Conservation (phyloP, 2,888 invertebrate species). For the Uloborus plumipes region DNA sequence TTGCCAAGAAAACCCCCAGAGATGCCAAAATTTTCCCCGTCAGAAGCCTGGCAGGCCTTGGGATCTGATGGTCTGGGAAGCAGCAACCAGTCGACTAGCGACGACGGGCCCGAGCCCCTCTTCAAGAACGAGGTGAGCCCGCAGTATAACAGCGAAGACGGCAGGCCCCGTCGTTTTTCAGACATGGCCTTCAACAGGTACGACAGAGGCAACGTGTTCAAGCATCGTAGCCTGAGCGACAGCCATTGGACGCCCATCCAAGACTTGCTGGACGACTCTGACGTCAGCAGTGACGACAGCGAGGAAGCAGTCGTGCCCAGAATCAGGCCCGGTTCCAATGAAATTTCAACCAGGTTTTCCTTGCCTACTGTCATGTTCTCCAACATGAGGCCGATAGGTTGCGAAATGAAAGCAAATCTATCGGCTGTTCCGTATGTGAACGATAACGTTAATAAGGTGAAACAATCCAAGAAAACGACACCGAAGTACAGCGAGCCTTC, state of each 20-base stretch:
- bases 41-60: slow-evolving; percentile 54
- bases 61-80: slow-evolving; percentile 43
- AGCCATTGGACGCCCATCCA: slow-evolving; percentile 59
- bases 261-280: slow-evolving; percentile 58
- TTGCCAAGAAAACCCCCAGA: slow-evolving; percentile 41
- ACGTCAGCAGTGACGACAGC: slow-evolving; percentile 45
- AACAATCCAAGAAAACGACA: slow-evolving; percentile 24
- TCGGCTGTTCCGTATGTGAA: slow-evolving; percentile 10
- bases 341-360: slow-evolving; percentile 46
- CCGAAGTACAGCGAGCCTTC: background rate
- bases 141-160: background rate
- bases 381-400: slow-evolving; percentile 53
- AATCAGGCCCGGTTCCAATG: slow-evolving; percentile 2
- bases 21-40: slow-evolving; percentile 54
- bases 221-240: slow-evolving; percentile 34
- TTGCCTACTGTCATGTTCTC: slow-evolving; percentile 58
- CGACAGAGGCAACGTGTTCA: background rate
- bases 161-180: background rate
- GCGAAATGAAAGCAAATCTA: slow-evolving; percentile 12
- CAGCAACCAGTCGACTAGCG: slow-evolving; percentile 48
- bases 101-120: slow-evolving; percentile 29
- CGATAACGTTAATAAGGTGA: slow-evolving; percentile 4
- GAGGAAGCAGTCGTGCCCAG: slow-evolving; percentile 48
- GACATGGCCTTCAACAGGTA: slow-evolving; percentile 19
- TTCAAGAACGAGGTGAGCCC: slow-evolving; percentile 3